These are phyloP conservation scores for Tauraco hartlaubi DNA, from an alignment of 2,797 vertebrate genomes.

Conservation along the genomic window DNA sequence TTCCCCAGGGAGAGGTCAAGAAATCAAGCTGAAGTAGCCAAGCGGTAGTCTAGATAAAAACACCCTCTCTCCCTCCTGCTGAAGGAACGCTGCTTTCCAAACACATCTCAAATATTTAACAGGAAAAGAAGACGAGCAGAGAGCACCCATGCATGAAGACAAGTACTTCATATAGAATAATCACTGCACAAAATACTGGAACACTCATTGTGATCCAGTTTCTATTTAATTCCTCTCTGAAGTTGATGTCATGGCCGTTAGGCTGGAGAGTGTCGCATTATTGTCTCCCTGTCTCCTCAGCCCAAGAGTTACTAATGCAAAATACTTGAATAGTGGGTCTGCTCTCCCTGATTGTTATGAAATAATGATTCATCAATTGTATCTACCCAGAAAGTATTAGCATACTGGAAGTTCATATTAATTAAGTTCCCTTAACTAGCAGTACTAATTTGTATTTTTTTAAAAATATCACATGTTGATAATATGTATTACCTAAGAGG, in stretches of 20 bases:
- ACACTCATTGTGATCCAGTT: neutral
- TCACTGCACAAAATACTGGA: neutral
- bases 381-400: neutral
- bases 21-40: neutral
- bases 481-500: neutral
- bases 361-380: neutral
- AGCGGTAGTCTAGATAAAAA: neutral
- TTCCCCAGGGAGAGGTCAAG: neutral
- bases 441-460: neutral
- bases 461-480: neutral
- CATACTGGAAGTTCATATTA: neutral
- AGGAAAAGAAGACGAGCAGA: neutral
- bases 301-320: neutral
- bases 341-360: neutral
- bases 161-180: neutral
- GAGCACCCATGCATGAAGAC: neutral
- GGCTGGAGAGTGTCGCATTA: neutral
- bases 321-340: neutral
- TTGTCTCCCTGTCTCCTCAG: neutral
- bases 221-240: neutral
- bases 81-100: neutral
- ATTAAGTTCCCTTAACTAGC: neutral
- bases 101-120: neutral
- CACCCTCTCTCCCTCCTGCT: neutral
- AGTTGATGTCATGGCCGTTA: neutral